phyloP scores from a whole-genome alignment of 2,797 vertebrate genomes.

The Smutsia temminckii region DNA sequence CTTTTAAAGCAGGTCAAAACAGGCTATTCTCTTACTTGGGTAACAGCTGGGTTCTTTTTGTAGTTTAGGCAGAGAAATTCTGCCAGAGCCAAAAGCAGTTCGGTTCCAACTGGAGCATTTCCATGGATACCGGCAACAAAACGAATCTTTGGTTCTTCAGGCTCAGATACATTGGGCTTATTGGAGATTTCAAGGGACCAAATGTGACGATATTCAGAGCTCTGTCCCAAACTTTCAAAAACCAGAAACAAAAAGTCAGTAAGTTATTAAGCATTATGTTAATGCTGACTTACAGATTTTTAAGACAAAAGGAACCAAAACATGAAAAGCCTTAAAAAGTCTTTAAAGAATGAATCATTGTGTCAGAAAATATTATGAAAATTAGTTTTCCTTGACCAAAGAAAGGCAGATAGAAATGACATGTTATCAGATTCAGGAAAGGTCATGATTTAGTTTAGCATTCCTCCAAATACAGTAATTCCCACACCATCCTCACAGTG shows the following conservation, averaged over 20 bases:
- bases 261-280: conserved; percentile 26
- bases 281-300: conserved; percentile 15
- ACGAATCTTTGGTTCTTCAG: conserved; percentile 95
- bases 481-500: background rate
- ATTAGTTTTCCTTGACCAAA: background rate
- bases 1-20: conserved; percentile 11
- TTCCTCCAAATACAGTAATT: background rate
- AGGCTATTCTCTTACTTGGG: conserved; percentile 88
- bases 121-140: conserved; percentile 96
- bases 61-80: conserved; percentile 96
- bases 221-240: conserved; percentile 92
- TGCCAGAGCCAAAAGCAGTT: conserved; percentile 95
- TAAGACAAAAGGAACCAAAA: conserved; percentile 19
- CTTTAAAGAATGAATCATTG: conserved; percentile 6
- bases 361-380: conserved; percentile 22
- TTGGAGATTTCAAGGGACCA: conserved; percentile 98
- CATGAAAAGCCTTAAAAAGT: background rate
- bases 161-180: conserved; percentile 91
- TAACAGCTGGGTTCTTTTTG: conserved; percentile 93
- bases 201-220: conserved; percentile 92
- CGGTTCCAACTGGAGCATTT: conserved; percentile 95
- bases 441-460: background rate
- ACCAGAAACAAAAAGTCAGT: conserved; percentile 65
- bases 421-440: background rate
- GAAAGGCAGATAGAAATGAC: background rate